Evolutionary conservation across 2,888 invertebrate species (phyloP).

Genomic region (Meiosimyza platycephala): DNA sequence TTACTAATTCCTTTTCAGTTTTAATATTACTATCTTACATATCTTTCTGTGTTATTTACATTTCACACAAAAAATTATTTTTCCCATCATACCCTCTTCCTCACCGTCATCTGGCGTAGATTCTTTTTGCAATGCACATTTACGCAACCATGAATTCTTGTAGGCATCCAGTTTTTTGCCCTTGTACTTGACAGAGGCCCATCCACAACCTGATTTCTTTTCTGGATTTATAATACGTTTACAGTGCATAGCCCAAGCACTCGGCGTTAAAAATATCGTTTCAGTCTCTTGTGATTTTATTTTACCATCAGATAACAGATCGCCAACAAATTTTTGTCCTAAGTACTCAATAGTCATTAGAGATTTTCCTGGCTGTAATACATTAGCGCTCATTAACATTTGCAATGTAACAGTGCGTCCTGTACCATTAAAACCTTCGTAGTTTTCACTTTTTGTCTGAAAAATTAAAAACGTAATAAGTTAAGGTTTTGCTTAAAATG

Average conservation of each 20-base stretch:
- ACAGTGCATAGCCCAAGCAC: constrained; percentile 93
- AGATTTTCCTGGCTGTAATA: constrained; percentile 85
- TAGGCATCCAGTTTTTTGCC: constrained; percentile 90
- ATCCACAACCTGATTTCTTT: constrained; percentile 92
- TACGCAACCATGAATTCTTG: constrained; percentile 86
- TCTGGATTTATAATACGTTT: constrained; percentile 91
- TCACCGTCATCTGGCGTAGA: constrained; percentile 60
- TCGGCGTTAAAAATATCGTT: constrained; percentile 88
- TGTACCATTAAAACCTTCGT: constrained; percentile 67
- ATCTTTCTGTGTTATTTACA: constrained; percentile 1
- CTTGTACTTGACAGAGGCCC: constrained; percentile 91
- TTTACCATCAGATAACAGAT: constrained; percentile 86
- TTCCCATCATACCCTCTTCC: constrained; percentile 39
- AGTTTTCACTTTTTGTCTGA: constrained; percentile 60
- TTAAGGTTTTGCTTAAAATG: background rate
- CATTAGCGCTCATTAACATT: constrained; percentile 86
- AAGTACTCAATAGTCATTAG: constrained; percentile 91
- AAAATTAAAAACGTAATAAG: constrained; percentile 27
- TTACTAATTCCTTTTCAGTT: background rate
- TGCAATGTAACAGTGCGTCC: constrained; percentile 83
- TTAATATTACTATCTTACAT: too few species aligned
- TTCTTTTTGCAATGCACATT: constrained; percentile 73
- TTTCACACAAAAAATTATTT: constrained; percentile 26
- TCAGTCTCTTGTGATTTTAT: constrained; percentile 90
- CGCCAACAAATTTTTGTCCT: constrained; percentile 91